Base-by-base conservation (phyloP, 1,140 invertebrate genomes). In the Asobara japonica region DNA sequence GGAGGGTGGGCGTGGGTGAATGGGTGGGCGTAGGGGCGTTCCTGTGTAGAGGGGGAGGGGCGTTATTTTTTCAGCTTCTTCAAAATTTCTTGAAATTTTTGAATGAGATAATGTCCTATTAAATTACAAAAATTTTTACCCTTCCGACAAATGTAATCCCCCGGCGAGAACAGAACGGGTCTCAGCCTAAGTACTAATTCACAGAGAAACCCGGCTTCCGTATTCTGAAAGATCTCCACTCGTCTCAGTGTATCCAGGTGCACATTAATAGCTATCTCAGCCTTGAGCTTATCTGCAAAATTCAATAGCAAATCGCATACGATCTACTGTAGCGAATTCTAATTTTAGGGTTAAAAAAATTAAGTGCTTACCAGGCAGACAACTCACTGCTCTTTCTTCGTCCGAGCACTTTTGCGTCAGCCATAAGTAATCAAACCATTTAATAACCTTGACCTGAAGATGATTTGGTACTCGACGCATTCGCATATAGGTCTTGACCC, bases 401-500 rank as follows among this genome's bases (percentile, higher is more conserved):
- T 99, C 97, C 0, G 96, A 97, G 83, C 96, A 98, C 87, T 98
- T 99, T 89, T 99, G 97, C 71, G 96, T 98, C 73, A 98, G 91
- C 97, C 98, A 99, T 73, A 99, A 91, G 86, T 99, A 99, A 89
- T 99, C 97, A 86, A 99, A 99, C 97, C 97, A 99, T 86, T 97
- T 97, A 86, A 99, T 99, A 62, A 99, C 98, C 87, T 98, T 98
- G 77, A 97, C 95, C 88, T 99, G 97, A 45, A 99, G 91, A 87
- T 97, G 95, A 77, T 94, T 94, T 10, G 97, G 97, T 56, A 99
- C 97, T 77, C 97, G 90, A 62, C 97, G 90, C 93, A 98, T 96
- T 66, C 96, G 89, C 97, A 99, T 99, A 86, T 98, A 99, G 1
- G 97, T 99, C 89, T 99, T 99, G 31, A 99, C 97, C 10, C 95